These are phyloP conservation scores for Callithrix jacchus DNA, from an alignment of 2,113 vertebrate species.

Conservation along the genomic window DNA sequence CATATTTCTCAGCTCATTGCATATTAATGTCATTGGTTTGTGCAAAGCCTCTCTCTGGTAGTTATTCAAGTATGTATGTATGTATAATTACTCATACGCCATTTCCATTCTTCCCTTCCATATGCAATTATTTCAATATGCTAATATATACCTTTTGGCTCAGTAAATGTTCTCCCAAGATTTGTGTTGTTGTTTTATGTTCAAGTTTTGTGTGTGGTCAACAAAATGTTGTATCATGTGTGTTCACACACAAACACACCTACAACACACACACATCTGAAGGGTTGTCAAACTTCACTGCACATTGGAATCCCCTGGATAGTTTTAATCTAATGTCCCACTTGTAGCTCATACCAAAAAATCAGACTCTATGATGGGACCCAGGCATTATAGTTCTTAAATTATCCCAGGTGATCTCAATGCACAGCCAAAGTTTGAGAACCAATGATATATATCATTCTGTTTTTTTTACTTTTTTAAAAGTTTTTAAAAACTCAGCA, in stretches of 20 bases:
- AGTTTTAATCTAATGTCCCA: background rate
- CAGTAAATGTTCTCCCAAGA: background rate
- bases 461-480: constrained; percentile 1
- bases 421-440: background rate
- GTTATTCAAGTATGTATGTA: background rate
- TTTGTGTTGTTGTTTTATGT: background rate
- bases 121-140: background rate
- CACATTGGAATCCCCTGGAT: background rate
- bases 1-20: background rate
- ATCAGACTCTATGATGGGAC: background rate
- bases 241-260: background rate
- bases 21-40: constrained; percentile 13
- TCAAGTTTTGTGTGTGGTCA: background rate
- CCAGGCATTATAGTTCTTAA: background rate
- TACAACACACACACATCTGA: background rate
- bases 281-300: background rate
- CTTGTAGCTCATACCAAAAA: background rate
- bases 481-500: background rate
- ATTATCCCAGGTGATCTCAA: background rate
- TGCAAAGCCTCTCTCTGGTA: background rate
- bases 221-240: background rate
- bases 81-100: background rate
- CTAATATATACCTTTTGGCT: background rate
- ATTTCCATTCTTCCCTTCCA: background rate
- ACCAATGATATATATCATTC: background rate